Conservation (phyloP, 2,113 vertebrate species). For the Oryzias javanicus region DNA sequence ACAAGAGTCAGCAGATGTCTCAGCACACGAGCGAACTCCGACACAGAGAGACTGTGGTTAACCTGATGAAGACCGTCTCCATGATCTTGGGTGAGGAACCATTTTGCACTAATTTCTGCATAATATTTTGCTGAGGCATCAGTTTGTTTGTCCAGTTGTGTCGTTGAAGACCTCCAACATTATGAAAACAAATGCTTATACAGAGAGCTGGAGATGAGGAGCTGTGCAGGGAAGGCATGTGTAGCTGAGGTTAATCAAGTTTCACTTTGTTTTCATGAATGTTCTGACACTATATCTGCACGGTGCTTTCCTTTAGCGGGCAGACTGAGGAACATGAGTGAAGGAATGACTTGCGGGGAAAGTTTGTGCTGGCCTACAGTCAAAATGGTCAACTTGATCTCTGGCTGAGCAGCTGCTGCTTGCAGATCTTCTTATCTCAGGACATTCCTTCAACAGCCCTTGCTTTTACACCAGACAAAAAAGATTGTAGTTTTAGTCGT, state of each 20-base stretch:
- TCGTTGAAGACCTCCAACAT: too few relatives aligned
- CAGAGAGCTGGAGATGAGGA: background rate
- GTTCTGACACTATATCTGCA: too few relatives aligned
- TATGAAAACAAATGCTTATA: background rate
- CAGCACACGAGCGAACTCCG: conserved; percentile 86
- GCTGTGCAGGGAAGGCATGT: too few relatives aligned
- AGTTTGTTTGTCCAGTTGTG: background rate
- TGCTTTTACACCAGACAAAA: too few relatives aligned
- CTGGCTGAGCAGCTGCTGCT: background rate
- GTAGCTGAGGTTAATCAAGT: too few relatives aligned
- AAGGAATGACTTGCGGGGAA: background rate
- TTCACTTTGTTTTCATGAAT: too few relatives aligned
- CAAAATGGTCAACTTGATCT: conserved; percentile 3
- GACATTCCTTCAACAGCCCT: conserved; percentile 3
- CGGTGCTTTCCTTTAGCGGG: background rate
- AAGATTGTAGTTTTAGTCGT: background rate
- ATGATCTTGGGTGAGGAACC: conserved; percentile 91
- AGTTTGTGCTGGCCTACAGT: background rate
- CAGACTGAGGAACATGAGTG: background rate
- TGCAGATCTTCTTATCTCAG: conserved; percentile 8
- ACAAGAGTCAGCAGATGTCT: conserved; percentile 86
- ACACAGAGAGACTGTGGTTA: conserved; percentile 85
- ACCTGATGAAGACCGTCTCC: conserved; percentile 96
- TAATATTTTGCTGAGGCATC: too few relatives aligned
- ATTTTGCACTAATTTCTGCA: background rate